Evolutionary conservation across 1,140 invertebrate species (phyloP).

Genomic region (Atta texana): DNA sequence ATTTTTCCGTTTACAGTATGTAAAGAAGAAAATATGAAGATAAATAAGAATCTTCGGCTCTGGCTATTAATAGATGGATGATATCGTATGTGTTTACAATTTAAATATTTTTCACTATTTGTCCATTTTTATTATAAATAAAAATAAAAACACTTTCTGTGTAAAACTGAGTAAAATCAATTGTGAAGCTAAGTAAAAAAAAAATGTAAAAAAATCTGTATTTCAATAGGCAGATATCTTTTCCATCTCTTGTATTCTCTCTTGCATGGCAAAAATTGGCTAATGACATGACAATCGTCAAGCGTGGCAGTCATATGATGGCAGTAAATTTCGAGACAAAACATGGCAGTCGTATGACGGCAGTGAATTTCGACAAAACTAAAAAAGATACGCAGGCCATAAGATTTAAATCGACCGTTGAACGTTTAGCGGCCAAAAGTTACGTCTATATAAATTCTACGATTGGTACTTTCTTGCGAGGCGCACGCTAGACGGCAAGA

Average conservation of each 20-base stretch:
- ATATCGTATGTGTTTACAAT: neutral
- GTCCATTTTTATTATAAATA: neutral
- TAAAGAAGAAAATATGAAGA: constrained; percentile 55
- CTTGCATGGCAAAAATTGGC: neutral
- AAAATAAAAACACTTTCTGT: constrained; percentile 2
- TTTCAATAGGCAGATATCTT: constrained; percentile 12
- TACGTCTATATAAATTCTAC: constrained; percentile 35
- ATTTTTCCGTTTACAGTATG: constrained; percentile 46
- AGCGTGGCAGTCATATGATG: neutral
- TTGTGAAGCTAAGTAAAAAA: constrained; percentile 22
- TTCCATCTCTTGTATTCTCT: neutral
- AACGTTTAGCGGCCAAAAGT: constrained; percentile 6
- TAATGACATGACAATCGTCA: constrained; percentile 14
- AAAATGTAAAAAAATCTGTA: neutral
- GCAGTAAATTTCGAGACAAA: constrained; percentile 41
- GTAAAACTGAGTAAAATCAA: neutral
- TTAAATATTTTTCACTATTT: constrained; percentile 20
- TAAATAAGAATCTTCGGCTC: constrained; percentile 51
- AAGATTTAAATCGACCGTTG: constrained; percentile 1
- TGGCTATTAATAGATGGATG: constrained; percentile 6
- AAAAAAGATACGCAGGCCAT: constrained; percentile 12
- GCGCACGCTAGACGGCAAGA: constrained; percentile 23
- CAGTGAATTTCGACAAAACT: constrained; percentile 43
- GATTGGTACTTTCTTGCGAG: constrained; percentile 55
- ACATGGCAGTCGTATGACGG: constrained; percentile 5